Evolutionary conservation across 2,888 invertebrate species (phyloP), one percentile per base, ranked within the genome.

Genomic region (Blera fallax): DNA sequence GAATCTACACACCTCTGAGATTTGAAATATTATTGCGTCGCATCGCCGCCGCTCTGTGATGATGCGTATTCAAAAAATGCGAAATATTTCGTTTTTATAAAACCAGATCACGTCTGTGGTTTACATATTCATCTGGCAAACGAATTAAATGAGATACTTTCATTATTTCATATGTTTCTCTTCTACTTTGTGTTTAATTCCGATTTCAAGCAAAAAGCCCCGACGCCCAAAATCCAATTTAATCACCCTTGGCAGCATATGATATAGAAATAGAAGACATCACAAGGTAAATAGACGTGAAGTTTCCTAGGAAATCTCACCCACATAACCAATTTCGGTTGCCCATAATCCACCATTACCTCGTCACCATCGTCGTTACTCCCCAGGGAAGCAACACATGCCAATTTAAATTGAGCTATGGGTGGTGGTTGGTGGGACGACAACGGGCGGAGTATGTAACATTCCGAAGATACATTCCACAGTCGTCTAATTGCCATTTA

Each of bases 401-500:
- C 29, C 74, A 84, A 84, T 84, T 84, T 76, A 74, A 84, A 76
- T 84, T 70, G 65, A 84, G 80, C 74, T 40, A 48, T 58, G 62
- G 34, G 16, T 65, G 50, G 58, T 32, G 64, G 32, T n/a, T n/a
- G 14, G 24, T 18, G 24, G 7, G 8, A 14, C n/a, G n/a, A n/a
- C n/a, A n/a, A n/a, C n/a, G 11, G 56, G n/a, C 18, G 11, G 16
- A 18, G 14, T 32, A 34, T 45, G 14, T 70, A 32, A 32, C 65
- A 67, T 54, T 21, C 18, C 29, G 18, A 65, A 24, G 24, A 29
- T 18, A 34, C 32, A 76, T 67, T 62, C 67, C 37, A 54, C 40
- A 64, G 43, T 70, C 74, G 50, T 74, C 70, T 84, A 84, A 84
- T 84, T 80, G 80, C 56, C 64, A 80, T 80, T 84, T 84, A 80